Evolutionary conservation across 2,888 invertebrate species (phyloP), one percentile per base, ranked within the genome.

Genomic region (Furcula furcula): DNA sequence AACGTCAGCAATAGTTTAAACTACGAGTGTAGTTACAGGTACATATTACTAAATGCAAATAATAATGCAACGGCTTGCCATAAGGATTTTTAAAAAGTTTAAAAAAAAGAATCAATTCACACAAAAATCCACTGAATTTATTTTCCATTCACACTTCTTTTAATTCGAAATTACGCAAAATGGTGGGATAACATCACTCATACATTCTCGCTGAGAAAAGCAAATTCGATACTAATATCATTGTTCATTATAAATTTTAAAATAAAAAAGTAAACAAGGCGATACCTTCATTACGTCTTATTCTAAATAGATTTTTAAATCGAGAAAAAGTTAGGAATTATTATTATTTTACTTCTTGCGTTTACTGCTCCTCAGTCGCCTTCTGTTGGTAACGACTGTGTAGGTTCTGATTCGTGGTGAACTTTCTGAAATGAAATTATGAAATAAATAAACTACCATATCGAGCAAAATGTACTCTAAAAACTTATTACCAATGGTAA

Each of bases 341-440:
- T 58, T 49, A 61, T 30, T 64, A n/a, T n/a, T n/a, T n/a, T n/a
- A 38, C 34, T 69, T 72, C 42, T 67, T 68, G 30, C 81, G 76
- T 39, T 67, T 75, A 49, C 79, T 76, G 52, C 86, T 86, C 27
- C 86, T 66, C 23, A 86, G 47, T 12, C 68, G 45, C 39, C 76
- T 63, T 36, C 80, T 68, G 44, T 79, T 80, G 14, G 45, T 65
- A 16, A 69, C 60, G 2, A 72, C 61, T 25, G 54, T 27, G 2
- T 48, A 31, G 1, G 55, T 42, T 16, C 48, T 55, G 35, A 44
- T 61, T 36, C 56, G 65, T 19, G 63, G 33, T 15, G 72, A 49
- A 18, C 70, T 44, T 65, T 69, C 83, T 84, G 71, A 32, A 74
- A 74, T 42, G 44, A 34, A 27, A 9, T 15, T n/a, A 20, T n/a